Evolutionary conservation across 2,797 vertebrate genomes (phyloP).

Genomic region (Mallotus villosus): DNA sequence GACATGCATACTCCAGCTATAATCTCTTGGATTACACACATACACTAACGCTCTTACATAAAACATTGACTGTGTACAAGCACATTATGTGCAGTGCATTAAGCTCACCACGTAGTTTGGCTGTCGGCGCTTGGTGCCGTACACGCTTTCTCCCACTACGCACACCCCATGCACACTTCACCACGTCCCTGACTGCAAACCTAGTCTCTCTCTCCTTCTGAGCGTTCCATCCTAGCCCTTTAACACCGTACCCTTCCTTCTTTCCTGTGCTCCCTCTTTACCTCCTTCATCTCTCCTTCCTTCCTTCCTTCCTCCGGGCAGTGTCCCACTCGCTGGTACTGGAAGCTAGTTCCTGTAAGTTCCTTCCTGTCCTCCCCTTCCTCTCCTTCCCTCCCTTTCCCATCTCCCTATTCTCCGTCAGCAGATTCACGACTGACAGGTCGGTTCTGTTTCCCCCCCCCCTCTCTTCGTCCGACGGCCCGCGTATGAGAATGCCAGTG

Average conservation of each 20-base stretch:
- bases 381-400: conserved; percentile 60
- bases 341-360: conserved; percentile 88
- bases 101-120: conserved; percentile 6
- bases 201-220: not conserved
- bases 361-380: conserved; percentile 62
- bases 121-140: conserved; percentile 5
- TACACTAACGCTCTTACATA: conserved; percentile 11
- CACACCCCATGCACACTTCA: not conserved
- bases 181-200: not conserved
- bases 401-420: conserved; percentile 51
- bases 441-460: conserved; percentile 53
- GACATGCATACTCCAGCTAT: not conserved
- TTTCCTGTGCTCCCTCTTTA: conserved; percentile 63
- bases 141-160: not conserved
- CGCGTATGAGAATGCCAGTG: conserved; percentile 44
- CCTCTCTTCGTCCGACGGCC: conserved; percentile 31
- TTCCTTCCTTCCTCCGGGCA: conserved; percentile 61
- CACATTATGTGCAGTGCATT: conserved; percentile 8
- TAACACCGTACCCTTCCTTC: conserved; percentile 24
- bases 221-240: conserved; percentile 18
- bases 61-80: conserved; percentile 19
- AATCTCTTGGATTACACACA: conserved; percentile 25
- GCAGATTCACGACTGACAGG: conserved; percentile 57
- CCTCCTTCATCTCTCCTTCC: conserved; percentile 56
- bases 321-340: conserved; percentile 84